Evolutionary conservation across 2,797 vertebrate genomes (phyloP), one percentile per base, ranked within the genome.

Genomic region (Darevskia mixta): DNA sequence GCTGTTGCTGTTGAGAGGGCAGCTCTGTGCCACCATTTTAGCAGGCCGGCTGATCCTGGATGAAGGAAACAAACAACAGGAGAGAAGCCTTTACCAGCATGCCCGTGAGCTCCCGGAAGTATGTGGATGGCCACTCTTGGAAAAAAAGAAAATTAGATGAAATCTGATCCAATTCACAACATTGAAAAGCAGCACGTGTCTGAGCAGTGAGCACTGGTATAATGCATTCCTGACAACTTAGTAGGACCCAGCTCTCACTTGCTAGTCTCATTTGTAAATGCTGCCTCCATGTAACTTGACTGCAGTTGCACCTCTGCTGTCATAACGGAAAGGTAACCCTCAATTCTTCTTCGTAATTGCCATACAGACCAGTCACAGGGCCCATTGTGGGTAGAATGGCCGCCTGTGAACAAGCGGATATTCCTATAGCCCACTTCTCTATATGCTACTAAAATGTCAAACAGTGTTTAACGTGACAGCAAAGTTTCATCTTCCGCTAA

Each of bases 341-440:
- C 89, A 91, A 96, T 92, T 93, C 93, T 93, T 90, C 86, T 92
- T 86, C 92, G 82, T 92, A 93, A 95, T 93, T 94, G 93, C 92
- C 93, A 82, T 85, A 0, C 87, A 94, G 94, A 79, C 82, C 75
- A 87, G 73, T 84, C 92, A 87, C 90, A 95, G 91, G 89, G 85
- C 89, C 84, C 75, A 88, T 88, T 93, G 67, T 76, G 94, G 88
- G 90, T 83, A 79, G 71, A 79, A 38, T 86, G 49, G 86, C 61
- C 85, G 90, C 84, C 85, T 91, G 78, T 86, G 91, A 95, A 87
- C 11, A 55, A 94, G 73, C 61, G 92, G 86, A 89, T 58, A 83
- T 95, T 93, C 95, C 89, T 89, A 86, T 86, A 85, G 27, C 55
- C 61, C 38, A 86, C 88, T 92, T 92, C 88, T 86, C 90, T 35